Evolutionary conservation across 2,797 vertebrate genomes (phyloP).

Genomic region (Serranus cabrilla): DNA sequence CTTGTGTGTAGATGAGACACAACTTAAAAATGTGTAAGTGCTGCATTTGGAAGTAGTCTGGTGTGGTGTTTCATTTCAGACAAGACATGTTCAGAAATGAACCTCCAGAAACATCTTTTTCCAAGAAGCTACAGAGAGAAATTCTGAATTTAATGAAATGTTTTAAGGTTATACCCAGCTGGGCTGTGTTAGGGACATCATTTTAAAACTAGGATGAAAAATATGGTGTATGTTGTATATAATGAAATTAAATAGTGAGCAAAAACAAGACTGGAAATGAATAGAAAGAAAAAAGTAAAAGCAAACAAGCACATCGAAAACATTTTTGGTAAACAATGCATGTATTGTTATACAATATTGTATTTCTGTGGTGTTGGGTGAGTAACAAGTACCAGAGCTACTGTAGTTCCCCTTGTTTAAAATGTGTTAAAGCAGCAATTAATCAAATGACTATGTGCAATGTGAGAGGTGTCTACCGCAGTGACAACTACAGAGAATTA

Average conservation of each 20-base stretch:
- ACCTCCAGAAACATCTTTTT: background rate
- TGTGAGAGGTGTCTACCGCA: background rate
- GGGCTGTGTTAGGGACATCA: background rate
- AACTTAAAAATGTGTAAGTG: constrained; percentile 37
- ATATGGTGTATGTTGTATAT: background rate
- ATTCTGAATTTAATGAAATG: background rate
- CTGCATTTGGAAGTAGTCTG: constrained; percentile 53
- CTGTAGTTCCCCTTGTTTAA: background rate
- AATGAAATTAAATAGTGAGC: background rate
- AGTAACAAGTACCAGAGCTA: background rate
- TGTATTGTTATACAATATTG: background rate
- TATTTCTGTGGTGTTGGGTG: background rate
- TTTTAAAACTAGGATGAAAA: background rate
- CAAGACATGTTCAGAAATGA: constrained; percentile 14
- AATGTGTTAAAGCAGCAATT: background rate
- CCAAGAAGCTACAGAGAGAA: background rate
- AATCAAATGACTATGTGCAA: background rate
- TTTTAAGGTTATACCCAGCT: background rate
- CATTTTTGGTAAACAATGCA: background rate
- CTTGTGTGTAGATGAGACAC: constrained; percentile 54
- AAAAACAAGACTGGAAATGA: background rate
- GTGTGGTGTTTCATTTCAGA: constrained; percentile 22
- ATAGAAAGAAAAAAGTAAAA: background rate
- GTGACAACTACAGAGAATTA: background rate
- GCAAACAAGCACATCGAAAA: background rate